Conservation (phyloP, 2,797 vertebrate genomes). For the Neomorphus geoffroyi region DNA sequence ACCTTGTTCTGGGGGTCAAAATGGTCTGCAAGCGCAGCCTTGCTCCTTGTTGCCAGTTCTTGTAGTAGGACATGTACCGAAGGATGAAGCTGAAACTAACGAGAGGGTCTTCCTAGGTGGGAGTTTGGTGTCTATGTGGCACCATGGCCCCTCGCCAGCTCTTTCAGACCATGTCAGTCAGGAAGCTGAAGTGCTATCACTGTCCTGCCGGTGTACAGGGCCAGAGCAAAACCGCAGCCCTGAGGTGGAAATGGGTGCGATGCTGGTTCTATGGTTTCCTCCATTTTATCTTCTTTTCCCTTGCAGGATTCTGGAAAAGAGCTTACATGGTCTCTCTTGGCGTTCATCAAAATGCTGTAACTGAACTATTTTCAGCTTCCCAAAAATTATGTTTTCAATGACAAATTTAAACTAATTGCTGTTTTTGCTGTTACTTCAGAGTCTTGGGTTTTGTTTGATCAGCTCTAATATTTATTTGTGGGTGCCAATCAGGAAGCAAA, state of each 20-base stretch:
- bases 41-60: neutral
- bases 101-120: neutral
- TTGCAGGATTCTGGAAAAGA: neutral
- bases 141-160: neutral
- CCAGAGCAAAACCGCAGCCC: neutral
- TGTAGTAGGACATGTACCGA: neutral
- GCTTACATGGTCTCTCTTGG: neutral
- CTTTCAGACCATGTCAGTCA: too few species aligned
- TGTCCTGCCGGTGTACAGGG: neutral
- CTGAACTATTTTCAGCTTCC: slow-evolving; percentile 13
- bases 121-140: neutral
- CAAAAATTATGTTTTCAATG: slow-evolving; percentile 7
- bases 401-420: slow-evolving; percentile 38
- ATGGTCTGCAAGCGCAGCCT: neutral
- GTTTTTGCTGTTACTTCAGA: slow-evolving; percentile 26
- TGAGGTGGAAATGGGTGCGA: neutral
- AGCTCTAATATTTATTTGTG: slow-evolving; percentile 34
- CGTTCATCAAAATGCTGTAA: neutral
- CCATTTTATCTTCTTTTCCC: neutral
- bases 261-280: neutral
- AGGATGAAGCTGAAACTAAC: neutral
- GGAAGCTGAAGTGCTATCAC: rapidly evolving
- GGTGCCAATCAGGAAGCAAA: slow-evolving; percentile 12
- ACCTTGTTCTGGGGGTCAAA: neutral
- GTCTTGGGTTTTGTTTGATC: neutral